Conservation (phyloP, 2,797 vertebrate genomes). For the Pogoniulus pusillus region DNA sequence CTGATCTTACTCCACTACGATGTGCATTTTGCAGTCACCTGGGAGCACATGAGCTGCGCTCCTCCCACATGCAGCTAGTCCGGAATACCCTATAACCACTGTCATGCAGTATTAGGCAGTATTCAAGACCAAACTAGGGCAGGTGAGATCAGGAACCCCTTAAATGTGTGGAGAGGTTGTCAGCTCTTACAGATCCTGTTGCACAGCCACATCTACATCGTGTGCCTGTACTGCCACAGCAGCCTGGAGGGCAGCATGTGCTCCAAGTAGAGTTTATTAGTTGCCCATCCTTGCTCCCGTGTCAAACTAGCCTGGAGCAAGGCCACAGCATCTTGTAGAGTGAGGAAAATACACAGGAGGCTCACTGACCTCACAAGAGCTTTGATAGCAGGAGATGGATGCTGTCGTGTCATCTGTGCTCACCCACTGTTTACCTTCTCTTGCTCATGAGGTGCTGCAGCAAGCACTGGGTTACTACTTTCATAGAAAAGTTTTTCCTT, state of each 20-base stretch:
- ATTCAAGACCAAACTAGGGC: neutral
- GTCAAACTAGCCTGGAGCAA: neutral
- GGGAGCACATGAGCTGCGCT: neutral
- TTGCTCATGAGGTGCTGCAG: neutral
- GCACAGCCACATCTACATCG: neutral
- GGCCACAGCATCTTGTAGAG: neutral
- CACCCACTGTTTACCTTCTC: neutral
- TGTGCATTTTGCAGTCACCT: neutral
- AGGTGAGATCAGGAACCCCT: neutral
- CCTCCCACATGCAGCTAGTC: neutral
- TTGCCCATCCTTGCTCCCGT: neutral
- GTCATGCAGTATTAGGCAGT: neutral
- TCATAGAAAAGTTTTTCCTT: neutral
- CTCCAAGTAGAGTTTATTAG: fast-evolving
- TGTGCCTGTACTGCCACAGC: neutral
- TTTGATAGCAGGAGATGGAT: fast-evolving
- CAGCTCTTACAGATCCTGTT: neutral
- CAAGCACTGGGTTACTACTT: neutral
- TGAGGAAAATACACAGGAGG: neutral
- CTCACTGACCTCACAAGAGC: neutral
- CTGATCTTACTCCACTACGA: neutral
- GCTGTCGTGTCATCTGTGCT: neutral
- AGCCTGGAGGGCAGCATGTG: neutral
- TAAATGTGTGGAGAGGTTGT: neutral
- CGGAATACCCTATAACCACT: neutral